A percentile compares a stretch with the other conserved stretches of the same genome.
Evolutionary conservation across 2,113 vertebrate species (phyloP).

Genomic region (Phylloscopus trochilus): DNA sequence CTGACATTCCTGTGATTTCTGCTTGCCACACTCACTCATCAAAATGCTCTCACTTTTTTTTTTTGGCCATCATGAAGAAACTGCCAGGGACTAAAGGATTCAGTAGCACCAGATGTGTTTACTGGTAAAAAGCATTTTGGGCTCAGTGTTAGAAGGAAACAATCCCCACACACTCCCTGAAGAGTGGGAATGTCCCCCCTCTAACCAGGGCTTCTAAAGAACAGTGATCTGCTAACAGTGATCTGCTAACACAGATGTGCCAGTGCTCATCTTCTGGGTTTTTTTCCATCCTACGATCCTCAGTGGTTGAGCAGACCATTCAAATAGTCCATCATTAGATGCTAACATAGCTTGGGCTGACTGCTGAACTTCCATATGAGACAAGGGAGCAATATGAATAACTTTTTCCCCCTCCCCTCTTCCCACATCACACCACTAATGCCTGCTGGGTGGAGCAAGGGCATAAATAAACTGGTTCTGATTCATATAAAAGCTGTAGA

Average conservation of each 20-base stretch:
- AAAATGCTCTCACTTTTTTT: background rate
- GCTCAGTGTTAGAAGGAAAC: background rate
- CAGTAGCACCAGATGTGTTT: background rate
- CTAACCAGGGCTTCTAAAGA: background rate
- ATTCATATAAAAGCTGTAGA: background rate
- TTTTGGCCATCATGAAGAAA: background rate
- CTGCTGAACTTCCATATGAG: background rate
- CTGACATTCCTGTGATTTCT: background rate
- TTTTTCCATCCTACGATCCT: background rate
- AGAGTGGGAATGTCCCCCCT: background rate
- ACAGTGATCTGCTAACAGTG: accelerated
- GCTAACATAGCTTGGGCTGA: background rate
- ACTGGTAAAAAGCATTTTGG: background rate
- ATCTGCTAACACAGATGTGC: background rate
- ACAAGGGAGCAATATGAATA: background rate
- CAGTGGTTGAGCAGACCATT: background rate
- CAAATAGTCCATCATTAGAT: background rate
- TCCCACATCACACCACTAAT: background rate
- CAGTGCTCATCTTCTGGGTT: background rate
- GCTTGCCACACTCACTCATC: background rate
- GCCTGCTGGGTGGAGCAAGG: background rate
- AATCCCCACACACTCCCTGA: background rate
- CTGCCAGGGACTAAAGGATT: background rate
- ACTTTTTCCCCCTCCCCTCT: background rate
- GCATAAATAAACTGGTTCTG: background rate